A percentile compares a stretch with the other conserved stretches of the same genome.
Evolutionary conservation across 2,113 vertebrate genomes (phyloP).

Genomic region (Oryzias woworae): DNA sequence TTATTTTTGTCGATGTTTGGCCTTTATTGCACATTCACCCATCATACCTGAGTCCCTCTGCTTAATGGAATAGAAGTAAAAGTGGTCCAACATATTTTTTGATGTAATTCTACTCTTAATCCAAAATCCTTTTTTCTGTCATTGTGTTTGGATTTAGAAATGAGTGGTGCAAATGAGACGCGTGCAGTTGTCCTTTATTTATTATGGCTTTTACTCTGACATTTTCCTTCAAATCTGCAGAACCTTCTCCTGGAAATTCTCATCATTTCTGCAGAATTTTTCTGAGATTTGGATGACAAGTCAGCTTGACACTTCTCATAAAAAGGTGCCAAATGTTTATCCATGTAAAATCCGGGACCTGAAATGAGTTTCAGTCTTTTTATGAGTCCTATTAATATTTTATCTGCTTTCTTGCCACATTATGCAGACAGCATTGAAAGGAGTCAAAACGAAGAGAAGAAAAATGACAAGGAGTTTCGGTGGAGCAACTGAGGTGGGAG

Average conservation of each 20-base stretch:
- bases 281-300: conserved; percentile 12
- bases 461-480: conserved; percentile 31
- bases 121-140: not conserved
- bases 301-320: conserved; percentile 4
- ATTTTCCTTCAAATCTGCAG: conserved; percentile 4
- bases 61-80: not conserved
- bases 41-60: conserved; percentile 2
- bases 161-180: not conserved
- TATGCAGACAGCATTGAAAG: conserved; percentile 26
- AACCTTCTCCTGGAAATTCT: conserved; percentile 2
- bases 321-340: conserved; percentile 29
- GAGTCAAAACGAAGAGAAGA: conserved; percentile 34
- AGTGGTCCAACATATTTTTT: not conserved
- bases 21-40: conserved; percentile 15
- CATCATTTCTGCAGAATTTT: not conserved
- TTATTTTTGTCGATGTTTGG: conserved; percentile 32
- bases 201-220: not conserved
- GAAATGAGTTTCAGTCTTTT: conserved; percentile 22
- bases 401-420: conserved; percentile 28
- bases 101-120: not conserved
- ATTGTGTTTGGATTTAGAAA: not conserved
- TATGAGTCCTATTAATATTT: conserved; percentile 31
- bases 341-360: conserved; percentile 13
- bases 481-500: conserved; percentile 51
- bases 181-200: not conserved